Evolutionary conservation across 2,797 vertebrate species (phyloP).

Genomic region (Apodemus agrarius): DNA sequence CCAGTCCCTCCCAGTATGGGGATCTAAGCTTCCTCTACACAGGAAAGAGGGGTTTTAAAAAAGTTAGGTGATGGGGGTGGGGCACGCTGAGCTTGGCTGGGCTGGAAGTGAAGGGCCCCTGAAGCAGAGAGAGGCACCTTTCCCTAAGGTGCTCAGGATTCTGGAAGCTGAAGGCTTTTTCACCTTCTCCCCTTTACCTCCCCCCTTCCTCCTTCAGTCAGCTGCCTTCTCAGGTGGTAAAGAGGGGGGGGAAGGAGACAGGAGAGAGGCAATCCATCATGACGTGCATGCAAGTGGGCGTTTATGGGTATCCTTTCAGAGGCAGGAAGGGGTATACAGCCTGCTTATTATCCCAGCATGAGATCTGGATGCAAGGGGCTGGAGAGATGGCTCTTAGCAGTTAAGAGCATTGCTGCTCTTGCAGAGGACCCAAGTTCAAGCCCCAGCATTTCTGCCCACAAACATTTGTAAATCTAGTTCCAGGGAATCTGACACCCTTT

Average conservation of each 20-base stretch:
- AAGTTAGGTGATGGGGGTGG: conserved; percentile 53
- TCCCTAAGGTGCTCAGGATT: neutral
- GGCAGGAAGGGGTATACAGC: neutral
- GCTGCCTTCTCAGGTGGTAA: conserved; percentile 30
- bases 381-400: neutral
- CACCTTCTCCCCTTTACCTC: neutral
- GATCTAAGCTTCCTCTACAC: conserved; percentile 74
- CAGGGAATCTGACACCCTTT: neutral
- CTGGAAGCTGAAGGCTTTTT: neutral
- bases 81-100: neutral
- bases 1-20: conserved; percentile 76
- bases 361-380: neutral
- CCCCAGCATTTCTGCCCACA: neutral
- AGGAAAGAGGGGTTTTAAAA: conserved; percentile 60
- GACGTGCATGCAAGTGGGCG: too few relatives aligned
- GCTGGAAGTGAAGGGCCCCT: neutral
- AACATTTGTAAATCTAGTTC: neutral
- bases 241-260: neutral
- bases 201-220: neutral
- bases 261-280: neutral
- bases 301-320: neutral
- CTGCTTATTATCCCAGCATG: neutral
- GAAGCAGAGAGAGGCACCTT: neutral
- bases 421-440: neutral
- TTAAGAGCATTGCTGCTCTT: neutral